Evolutionary conservation across 2,113 vertebrate species (phyloP), one percentile per base, ranked within the genome.

Genomic region (Turnix velox): DNA sequence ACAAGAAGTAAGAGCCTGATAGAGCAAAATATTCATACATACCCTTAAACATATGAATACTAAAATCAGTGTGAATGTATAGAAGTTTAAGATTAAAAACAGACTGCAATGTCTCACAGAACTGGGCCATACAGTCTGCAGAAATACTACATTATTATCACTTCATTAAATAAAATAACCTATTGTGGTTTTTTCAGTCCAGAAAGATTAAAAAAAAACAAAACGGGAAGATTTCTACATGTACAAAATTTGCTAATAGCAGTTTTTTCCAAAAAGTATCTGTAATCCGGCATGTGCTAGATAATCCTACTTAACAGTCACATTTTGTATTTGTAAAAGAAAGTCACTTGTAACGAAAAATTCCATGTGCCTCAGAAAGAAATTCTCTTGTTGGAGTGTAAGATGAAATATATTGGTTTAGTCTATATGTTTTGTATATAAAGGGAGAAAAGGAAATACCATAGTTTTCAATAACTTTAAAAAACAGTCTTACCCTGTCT

Each of bases 391-490:
- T 69, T 59, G 93, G 71, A 88, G 18, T 58, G 23, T 61, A 57
- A 33, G 49, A 84, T 93, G 63, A 92, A 95, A 90, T 83, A 79
- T 24, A 69, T 18, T 35, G 22, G 40, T 83, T 95, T 85, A 62
- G 55, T 88, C 48, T 59, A 22, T 83, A 73, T 73, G 7, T 84
- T 96, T 95, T 93, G 28, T 96, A 79, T 85, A 91, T 81, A 40
- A 95, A 93, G n/a, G 52, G 40, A 81, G 19, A 82, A 52, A 27
- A 80, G 46, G 83, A 93, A 96, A 95, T 73, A 30, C 4, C 3
- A 3, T 86, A 67, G 37, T 88, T 96, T 96, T 96, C 76, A 86
- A 8, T 91, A 94, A 93, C 72, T 93, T 89, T 94, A 48, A 84
- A 79, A 96, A 90, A 18, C 42, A 84, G 61, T 97, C 72, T 97